phyloP scores from a whole-genome alignment of 2,113 vertebrate genomes.

The Chloebia gouldiae region DNA sequence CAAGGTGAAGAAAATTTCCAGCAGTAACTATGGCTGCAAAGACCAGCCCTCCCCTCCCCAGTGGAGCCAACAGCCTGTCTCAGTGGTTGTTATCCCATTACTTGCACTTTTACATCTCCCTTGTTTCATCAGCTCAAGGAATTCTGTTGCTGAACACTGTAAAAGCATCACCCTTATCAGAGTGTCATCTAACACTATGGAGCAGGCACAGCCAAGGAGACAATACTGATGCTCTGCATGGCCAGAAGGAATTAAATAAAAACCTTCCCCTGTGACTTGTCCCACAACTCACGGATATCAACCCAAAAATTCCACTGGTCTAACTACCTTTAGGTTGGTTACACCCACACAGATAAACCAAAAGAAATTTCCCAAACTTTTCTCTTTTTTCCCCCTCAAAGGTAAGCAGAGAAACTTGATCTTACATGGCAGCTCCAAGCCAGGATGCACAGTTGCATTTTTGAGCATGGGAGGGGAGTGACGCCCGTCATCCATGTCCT shows the following conservation, averaged over 20 bases:
- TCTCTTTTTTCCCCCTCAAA: not conserved
- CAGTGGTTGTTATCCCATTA: not conserved
- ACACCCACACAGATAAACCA: not conserved
- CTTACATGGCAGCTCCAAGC: conserved; percentile 94
- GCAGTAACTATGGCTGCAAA: not conserved
- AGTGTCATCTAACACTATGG: not conserved
- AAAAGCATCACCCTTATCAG: not conserved
- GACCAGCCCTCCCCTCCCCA: not conserved
- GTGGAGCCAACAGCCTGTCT: not conserved
- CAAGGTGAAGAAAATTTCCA: not conserved
- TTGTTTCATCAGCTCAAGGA: not conserved
- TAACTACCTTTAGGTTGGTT: not conserved
- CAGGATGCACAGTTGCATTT: conserved; percentile 89
- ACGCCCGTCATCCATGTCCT: conserved; percentile 95
- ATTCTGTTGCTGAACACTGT: not conserved
- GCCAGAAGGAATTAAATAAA: not conserved
- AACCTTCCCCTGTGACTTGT: not conserved
- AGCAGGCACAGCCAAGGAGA: not conserved
- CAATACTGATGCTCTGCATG: not conserved
- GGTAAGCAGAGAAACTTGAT: not conserved
- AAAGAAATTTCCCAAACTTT: not conserved
- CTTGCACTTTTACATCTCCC: not conserved
- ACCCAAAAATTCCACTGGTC: not conserved
- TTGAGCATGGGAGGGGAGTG: conserved; percentile 94
- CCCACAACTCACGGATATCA: not conserved